Evolutionary conservation across 2,113 vertebrate species (phyloP), one percentile per base, ranked within the genome.

Genomic region (Anarrhichthys ocellatus): DNA sequence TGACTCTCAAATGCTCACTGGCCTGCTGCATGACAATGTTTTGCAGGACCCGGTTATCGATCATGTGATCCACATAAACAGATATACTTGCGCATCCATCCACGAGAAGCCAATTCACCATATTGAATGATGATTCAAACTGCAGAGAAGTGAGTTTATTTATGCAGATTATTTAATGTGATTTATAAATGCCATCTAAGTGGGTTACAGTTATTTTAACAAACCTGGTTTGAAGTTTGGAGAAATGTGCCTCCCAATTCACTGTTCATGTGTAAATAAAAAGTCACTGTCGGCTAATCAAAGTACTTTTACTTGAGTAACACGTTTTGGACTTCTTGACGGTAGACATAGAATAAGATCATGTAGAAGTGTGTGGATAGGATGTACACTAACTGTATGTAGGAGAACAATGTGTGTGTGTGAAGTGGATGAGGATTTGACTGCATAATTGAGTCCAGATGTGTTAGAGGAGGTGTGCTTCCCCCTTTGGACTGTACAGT

Each of bases 401-500:
- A 58, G 38, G 29, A 32, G 29, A 32, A 32, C 29, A 32, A 32
- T 46, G 44, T 46, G 44, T 44, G 42, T 64, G 64, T 38, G 32
- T 66, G 78, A 84, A 83, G n/a, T 78, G 85, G 76, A 89, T 61
- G 52, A 71, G 70, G 84, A 82, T 88, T 87, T 85, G 86, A 73
- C 46, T 79, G 59, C 69, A 70, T 94, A 91, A 95, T 92, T 92
- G 87, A 91, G 42, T 80, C 85, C 93, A 93, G 92, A 89, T 94
- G 91, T 92, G 81, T 61, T 32, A 76, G 65, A 74, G 81, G 20
- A 78, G 64, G 44, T 68, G 36, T 52, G 67, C 76, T 86, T 80
- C 70, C 80, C 61, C 84, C 77, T 85, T 83, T 86, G 40, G 22
- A 56, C 80, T 36, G 15, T 13, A 34, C 40, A 71, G 61, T 40